Conservation (phyloP, 2,797 vertebrate genomes). For the Distichodus sexfasciatus region DNA sequence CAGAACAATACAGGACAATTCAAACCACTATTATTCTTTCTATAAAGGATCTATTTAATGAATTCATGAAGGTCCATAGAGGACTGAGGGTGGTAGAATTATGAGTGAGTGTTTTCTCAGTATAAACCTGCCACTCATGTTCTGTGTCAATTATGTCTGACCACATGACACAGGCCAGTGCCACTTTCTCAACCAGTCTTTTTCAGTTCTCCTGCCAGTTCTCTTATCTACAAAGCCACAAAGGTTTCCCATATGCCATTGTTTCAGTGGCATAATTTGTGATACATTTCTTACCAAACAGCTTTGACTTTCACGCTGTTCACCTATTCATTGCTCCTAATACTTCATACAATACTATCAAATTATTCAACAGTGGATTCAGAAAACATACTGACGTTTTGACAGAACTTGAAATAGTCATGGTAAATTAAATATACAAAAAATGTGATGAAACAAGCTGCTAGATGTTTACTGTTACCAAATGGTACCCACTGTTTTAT, state of each 20-base stretch:
- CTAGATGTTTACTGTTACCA: conserved; percentile 8
- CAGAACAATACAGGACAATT: background rate
- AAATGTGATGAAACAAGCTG: too few relatives aligned
- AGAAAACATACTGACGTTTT: too few relatives aligned
- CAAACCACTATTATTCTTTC: background rate
- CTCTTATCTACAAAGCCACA: background rate
- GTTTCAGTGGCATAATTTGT: too few relatives aligned
- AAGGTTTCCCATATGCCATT: background rate
- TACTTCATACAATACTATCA: too few relatives aligned
- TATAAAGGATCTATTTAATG: background rate
- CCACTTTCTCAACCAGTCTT: conserved; percentile 5
- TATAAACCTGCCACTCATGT: conserved; percentile 1
- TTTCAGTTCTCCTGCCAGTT: background rate
- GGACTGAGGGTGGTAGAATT: background rate
- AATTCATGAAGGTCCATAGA: background rate
- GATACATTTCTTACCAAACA: too few relatives aligned
- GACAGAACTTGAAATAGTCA: background rate
- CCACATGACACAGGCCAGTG: conserved; percentile 27
- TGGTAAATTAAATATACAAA: background rate
- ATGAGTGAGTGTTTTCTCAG: background rate
- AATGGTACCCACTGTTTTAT: background rate
- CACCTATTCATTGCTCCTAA: too few relatives aligned
- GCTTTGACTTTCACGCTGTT: too few relatives aligned
- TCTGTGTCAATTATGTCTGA: background rate
- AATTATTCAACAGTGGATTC: too few relatives aligned